Evolutionary conservation across 64 coral and sea anemone species (phyloP), one percentile per base, ranked within the genome.

Genomic region (Porites australiensis): DNA sequence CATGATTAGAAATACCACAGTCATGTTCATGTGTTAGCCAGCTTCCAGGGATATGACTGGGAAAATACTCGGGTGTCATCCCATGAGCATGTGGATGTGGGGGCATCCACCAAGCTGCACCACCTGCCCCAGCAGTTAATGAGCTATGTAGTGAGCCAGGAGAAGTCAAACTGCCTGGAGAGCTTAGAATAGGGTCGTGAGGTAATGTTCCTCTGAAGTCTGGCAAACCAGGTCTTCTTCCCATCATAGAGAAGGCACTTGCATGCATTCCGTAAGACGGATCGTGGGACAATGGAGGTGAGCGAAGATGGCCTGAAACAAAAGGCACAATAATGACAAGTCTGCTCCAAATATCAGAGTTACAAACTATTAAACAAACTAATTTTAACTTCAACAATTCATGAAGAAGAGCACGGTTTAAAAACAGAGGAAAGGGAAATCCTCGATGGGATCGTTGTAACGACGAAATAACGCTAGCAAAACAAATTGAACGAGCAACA

Each of bases 241-340:
- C 86, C 92, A 99, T 99, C 85, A 99, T 91, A 84, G 98, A 96
- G 71, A 99, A 99, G 16, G 98, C 98, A 88, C 94, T 94, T 83
- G 98, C 91, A 52, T 93, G 94, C 91, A 99, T 91, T 75, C 98
- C 92, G 83, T 94, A 99, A 44, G 94, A 54, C 19, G 91, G 94
- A 74, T 99, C 98, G 87, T 99, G 98, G 72, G 98, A 78, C 67
- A 99, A 91, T 74, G 98, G 94, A 53, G 98, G 98, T 69, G 98
- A 99, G 19, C 94, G 98, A 86, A 99, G 92, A 89, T 98, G 97
- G 77, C 98, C 98, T 99, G 79, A 82, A 50, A 93, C 84, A 95
- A 66, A 92, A 82, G 73, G 72, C 60, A 45, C 74, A 94, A 71
- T 58, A 89, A 77, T 52, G 86, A 86, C 43, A 58, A 20, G 48